Base-by-base conservation (phyloP, 2,888 invertebrate genomes). In the Zelleria hepariella region DNA sequence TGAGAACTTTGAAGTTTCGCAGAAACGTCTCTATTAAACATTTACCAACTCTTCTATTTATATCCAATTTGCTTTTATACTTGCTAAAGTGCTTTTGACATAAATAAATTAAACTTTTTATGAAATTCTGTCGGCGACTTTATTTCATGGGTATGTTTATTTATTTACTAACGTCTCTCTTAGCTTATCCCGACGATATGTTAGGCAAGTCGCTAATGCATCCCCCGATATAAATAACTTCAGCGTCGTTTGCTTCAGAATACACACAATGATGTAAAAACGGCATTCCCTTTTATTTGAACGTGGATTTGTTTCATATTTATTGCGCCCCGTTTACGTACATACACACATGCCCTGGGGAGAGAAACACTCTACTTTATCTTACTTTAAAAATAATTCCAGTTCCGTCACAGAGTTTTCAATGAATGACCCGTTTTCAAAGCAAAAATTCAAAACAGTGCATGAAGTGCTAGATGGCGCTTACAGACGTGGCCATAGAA, bases 241-340 rank as follows among this genome's bases (percentile, higher is more conserved):
- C 82, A 85, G 88, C 86, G 77, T 83, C 87, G 86, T 88, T 87
- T 88, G 76, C 78, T 77, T 74, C 72, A 80, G 83, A 85, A 79
- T 82, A 83, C 78, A 78, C 75, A 72, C 80, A 83, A 86, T 79
- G 83, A 83, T 80, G 80, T 82, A 83, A 86, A 83, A 85, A 86
- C 78, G 79, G 75, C 79, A 80, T 78, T 77, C 81, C 80, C 82
- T 58, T 42, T 86, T 86, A 80, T 86, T 85, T 83, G 82, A 84
- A 87, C 84, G 87, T 86, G 86, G 86, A 86, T 87, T 85, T 85
- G 82, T 81, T 72, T 75, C 76, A 80, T 83, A 83, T 86, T 86
- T 87, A 86, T 59, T 55, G 32, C 21, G n/a, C n/a, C n/a, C n/a
- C 23, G 24, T 86, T 83, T 77, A 74, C 71, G 73, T 74, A 75